Base-by-base conservation (phyloP, 1,140 invertebrate genomes). In the Monochamus saltuarius region DNA sequence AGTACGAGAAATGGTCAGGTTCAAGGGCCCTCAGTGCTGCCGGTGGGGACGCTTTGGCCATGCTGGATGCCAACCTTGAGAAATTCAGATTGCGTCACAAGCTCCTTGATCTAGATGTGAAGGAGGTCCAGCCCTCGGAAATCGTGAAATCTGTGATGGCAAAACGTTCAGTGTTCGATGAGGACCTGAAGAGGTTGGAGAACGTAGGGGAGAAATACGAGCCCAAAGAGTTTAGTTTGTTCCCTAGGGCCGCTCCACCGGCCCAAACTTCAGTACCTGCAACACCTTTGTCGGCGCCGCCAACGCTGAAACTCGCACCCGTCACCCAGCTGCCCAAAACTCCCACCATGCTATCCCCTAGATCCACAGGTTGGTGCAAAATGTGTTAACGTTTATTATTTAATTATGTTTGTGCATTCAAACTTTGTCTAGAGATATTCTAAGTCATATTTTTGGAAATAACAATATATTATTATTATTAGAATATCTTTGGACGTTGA, bases 161-260 rank as follows among this genome's bases (percentile, higher is more conserved):
- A 7, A 95, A 94, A 73, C 87, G 89, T 49, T 95, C 92, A 51
- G 93, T 98, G 9, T 97, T 98, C 75, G 95, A 98, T 74, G 95
- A 97, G 76, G 95, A 98, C 75, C 89, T 89, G 10, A 94, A 97
- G 74, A 82, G 96, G 8, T 79, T 98, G 14, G 94, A 97, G 76
- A 94, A 94, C 69, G 86, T 91, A 66, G 84, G 87, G 68, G 87
- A 94, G 67, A 92, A 94, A 77, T 92, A 93, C 73, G 90, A 92
- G 76, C 88, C 89, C 29, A 83, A 82, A 56, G 85, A 85, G 55
- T 86, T 84, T 66, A 81, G 75, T 29, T 75, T 77, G 29, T 74
- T 73, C 67, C 69, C 47, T 54, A 59, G 35, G 19, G 51, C 57
- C 11, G 11, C 62, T 46, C 42, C 59, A 10, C 36, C 52, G 11